Percentiles rank a stretch among this genome's conserved stretches.
phyloP scores from a whole-genome alignment of 2,888 invertebrate species.

The Mactromeris polynyma region DNA sequence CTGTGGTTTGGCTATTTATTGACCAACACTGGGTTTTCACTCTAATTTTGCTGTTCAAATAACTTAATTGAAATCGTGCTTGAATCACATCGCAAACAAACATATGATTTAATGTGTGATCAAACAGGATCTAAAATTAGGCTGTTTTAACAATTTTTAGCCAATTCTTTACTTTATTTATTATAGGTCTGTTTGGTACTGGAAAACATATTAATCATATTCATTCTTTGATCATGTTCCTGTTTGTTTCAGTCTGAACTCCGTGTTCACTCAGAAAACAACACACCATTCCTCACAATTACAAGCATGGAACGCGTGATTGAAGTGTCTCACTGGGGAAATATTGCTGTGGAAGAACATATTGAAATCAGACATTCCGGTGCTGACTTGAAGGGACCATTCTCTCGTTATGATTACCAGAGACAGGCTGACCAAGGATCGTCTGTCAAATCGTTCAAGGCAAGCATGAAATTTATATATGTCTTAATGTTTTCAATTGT shows the following conservation, averaged over 20 bases:
- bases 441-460: conserved; percentile 97
- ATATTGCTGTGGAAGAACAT: conserved; percentile 98
- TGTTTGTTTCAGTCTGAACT: conserved; percentile 88
- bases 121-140: too few relatives aligned
- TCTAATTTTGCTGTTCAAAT: too few relatives aligned
- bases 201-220: background rate
- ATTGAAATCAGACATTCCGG: conserved; percentile 97
- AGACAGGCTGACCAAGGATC: conserved; percentile 94
- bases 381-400: conserved; percentile 96
- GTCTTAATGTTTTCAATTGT: background rate
- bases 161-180: background rate
- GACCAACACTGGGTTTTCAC: too few relatives aligned
- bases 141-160: too few relatives aligned
- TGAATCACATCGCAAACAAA: too few relatives aligned
- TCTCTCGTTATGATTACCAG: conserved; percentile 99
- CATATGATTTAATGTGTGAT: too few relatives aligned
- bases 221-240: background rate
- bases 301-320: conserved; percentile 94
- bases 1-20: too few relatives aligned
- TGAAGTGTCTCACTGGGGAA: conserved; percentile 99
- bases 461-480: conserved; percentile 68
- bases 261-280: conserved; percentile 97
- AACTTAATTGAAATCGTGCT: too few relatives aligned
- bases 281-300: conserved; percentile 98
- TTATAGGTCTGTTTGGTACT: background rate